Evolutionary conservation across 2,888 invertebrate genomes (phyloP), one percentile per base, ranked within the genome.

Genomic region (Phalangium opilio): DNA sequence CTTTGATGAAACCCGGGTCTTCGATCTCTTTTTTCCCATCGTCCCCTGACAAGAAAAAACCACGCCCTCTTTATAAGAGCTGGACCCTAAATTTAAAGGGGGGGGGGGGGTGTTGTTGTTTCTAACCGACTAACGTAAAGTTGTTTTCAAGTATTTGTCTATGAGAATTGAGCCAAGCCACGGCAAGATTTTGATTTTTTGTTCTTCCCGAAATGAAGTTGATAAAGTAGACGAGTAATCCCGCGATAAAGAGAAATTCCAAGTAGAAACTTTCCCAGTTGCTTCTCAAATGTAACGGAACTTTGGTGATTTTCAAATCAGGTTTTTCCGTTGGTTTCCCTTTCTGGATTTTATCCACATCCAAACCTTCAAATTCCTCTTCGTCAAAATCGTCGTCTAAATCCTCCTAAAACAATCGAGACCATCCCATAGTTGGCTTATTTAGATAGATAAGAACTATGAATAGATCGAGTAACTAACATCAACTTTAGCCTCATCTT

Each of bases 181-280:
- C 77, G 0, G 93, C 95, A 40, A 98, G 75, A 50, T 81, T 78
- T 5, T 81, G 80, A 68, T 96, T 96, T 65, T 85, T 90, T 1
- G 79, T 77, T 61, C 86, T 81, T 2, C 95, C 95, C 11, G 83
- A 75, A 44, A 83, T 77, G 64, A 90, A 96, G 61, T 89, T 91
- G 12, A 86, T 72, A 58, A 93, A 87, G 64, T 98, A 98, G 1
- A 87, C 78, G 2, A 83, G 71, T 1, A 98, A 73, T 4, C 89
- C 80, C 41, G 80, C 78, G 32, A 93, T 73, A 75, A 95, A 83
- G 20, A 93, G 67, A 64, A 90, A 85, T 66, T 96, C 96, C 63
- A 95, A 71, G 75, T 93, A 93, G 66, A 90, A 96, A 52, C 89
- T 90, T 62, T 93, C 90, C 96, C 93, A 98, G 63, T 87, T 84